Conservation (phyloP, 2,797 vertebrate species). For the Dendrocincla tyrannina region DNA sequence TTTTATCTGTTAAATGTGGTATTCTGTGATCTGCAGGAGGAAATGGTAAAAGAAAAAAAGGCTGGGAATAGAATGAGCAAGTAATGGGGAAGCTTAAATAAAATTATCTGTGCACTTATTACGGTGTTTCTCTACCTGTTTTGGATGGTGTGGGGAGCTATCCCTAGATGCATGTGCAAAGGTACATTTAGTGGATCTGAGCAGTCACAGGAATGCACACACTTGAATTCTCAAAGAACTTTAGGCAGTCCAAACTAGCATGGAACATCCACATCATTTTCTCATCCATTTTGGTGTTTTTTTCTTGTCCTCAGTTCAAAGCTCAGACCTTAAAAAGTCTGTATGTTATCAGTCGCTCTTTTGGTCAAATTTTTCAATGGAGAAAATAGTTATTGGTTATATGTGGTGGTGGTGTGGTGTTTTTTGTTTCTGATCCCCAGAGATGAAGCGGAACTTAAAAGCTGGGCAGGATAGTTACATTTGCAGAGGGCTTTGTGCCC, state of each 20-base stretch:
- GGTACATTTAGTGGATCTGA: neutral
- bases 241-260: neutral
- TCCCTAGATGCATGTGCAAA: neutral
- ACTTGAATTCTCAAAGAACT: neutral
- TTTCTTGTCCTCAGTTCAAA: neutral
- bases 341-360: accelerated
- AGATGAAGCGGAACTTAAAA: neutral
- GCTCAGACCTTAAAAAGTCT: neutral
- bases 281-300: neutral
- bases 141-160: neutral
- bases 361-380: neutral
- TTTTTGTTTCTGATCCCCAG: neutral
- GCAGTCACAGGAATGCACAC: neutral
- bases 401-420: accelerated
- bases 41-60: neutral
- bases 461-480: neutral
- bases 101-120: neutral
- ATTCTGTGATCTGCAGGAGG: neutral
- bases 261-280: neutral
- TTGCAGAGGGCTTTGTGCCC: neutral
- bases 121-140: neutral
- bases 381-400: neutral
- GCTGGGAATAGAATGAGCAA: neutral
- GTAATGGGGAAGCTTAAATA: neutral
- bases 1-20: neutral